Evolutionary conservation across 2,888 invertebrate species (phyloP), one percentile per base, ranked within the genome.

Genomic region (Rambutsinella grinnellia): DNA sequence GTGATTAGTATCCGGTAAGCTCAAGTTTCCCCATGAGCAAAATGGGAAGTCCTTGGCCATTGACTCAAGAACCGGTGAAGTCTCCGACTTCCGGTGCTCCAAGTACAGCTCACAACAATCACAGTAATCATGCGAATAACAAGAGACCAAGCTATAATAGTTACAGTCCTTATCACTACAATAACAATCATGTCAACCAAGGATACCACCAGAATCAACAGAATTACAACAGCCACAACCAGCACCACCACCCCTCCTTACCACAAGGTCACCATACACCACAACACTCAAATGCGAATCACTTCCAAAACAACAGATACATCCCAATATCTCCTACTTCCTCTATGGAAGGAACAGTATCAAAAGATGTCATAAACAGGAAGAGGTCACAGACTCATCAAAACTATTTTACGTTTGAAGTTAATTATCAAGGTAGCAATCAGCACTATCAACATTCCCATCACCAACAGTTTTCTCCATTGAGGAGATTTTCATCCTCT

Each of bases 21-120:
- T n/a, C n/a, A n/a, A n/a, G n/a, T n/a, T n/a, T n/a, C n/a, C n/a
- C n/a, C n/a, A n/a, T 53, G 21, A 21, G 17, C 27, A 74, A 36
- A 54, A 75, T 75, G 75, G 75, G 75, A 23, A 75, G 75, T 57
- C 75, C 75, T 68, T 75, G 75, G 75, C 75, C 75, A 15, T 62
- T 56, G 75, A 21, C 61, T 3, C 75, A 68, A 36, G 62, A 75
- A 36, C 74, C 67, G n/a, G 57, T 67, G 44, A 75, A 63, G 49
- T 53, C 53, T 24, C 24, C 67, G 6, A 28, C 36, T 17, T 24
- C 57, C 23, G 74, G 61, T 28, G 47, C 54, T 51, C 36, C 67
- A 15, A 51, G 62, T 23, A 19, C 56, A 0, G 8, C 49, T 21
- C 28, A 57, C 17, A 61, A 75, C 10, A 75, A 66, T 23, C 58